Conservation (phyloP, 2,888 invertebrate genomes). For the Clepsis dumicolana region DNA sequence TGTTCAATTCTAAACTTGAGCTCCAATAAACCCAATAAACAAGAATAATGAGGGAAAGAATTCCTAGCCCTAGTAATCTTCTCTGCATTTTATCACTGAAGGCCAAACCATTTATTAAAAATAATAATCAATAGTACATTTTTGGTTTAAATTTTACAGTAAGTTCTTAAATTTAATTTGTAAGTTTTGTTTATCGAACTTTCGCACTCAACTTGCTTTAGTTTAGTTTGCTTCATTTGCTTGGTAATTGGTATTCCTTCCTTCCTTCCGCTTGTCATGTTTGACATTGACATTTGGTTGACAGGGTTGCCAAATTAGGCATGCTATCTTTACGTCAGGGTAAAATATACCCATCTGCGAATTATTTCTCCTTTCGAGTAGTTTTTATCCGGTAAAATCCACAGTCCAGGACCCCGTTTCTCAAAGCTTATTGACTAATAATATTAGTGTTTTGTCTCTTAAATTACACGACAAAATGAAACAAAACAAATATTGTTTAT, state of each 20-base stretch:
- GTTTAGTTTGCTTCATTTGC: no score
- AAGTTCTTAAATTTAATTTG: not conserved
- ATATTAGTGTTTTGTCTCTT: no score
- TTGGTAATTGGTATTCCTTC: no score
- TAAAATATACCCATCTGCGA: not conserved
- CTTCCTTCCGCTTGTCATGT: not conserved
- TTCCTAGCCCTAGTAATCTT: conserved; percentile 49
- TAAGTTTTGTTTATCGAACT: no score
- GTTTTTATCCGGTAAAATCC: no score
- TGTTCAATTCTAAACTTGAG: conserved; percentile 58
- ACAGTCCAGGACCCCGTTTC: no score
- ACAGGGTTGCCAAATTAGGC: not conserved
- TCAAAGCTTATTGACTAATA: no score
- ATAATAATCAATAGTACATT: not conserved
- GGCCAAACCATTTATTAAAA: not conserved
- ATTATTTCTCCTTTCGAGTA: no score
- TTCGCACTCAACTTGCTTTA: no score
- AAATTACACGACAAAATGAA: no score
- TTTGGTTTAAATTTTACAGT: not conserved
- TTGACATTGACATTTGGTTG: not conserved
- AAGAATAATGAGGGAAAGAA: conserved; percentile 55
- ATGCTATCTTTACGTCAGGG: not conserved
- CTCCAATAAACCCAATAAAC: conserved; percentile 69
- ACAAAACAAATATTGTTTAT: no score
- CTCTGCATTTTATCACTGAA: conserved; percentile 50